A percentile compares a stretch with the other conserved stretches of the same genome.
phyloP scores from a whole-genome alignment of 53 echinoderm and acorn worm species.

The Henricia sp. region DNA sequence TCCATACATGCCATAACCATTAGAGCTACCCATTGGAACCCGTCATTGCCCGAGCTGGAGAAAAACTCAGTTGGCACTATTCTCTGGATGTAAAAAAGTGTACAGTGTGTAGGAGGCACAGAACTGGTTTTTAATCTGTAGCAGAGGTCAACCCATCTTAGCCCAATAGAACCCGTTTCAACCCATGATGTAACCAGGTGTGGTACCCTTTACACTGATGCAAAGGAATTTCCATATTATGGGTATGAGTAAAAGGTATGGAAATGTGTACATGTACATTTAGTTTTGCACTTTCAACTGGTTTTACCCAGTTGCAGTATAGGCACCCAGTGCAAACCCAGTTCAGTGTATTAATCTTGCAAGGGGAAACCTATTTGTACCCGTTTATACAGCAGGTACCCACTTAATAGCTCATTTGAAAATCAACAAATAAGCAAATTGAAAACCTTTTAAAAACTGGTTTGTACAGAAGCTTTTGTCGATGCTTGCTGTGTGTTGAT shows the following conservation, averaged over 20 bases:
- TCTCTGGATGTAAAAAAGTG: not conserved
- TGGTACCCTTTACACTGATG: constrained; percentile 3
- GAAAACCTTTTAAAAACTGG: too few relatives aligned
- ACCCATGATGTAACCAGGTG: not conserved
- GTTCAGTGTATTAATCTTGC: not conserved
- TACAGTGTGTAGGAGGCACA: constrained; percentile 25
- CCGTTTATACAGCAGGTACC: not conserved
- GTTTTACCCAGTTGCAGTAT: not conserved
- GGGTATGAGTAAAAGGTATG: too few relatives aligned
- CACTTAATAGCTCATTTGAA: too few relatives aligned
- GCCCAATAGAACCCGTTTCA: constrained; percentile 9
- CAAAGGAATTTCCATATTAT: too few relatives aligned
- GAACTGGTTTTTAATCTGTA: constrained; percentile 30
- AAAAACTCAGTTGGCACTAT: constrained; percentile 15
- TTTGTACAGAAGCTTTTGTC: too few relatives aligned
- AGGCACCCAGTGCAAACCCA: not conserved
- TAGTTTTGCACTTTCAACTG: too few relatives aligned
- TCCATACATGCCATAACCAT: constrained; percentile 17
- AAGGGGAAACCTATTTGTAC: not conserved
- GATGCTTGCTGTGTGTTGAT: too few relatives aligned
- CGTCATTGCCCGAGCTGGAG: not conserved
- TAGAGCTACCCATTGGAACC: constrained; percentile 18
- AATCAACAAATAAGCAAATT: too few relatives aligned
- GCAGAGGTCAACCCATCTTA: not conserved
- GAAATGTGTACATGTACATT: not conserved